Conservation (phyloP, 2,888 invertebrate genomes). For the Invenusta paracnida region DNA sequence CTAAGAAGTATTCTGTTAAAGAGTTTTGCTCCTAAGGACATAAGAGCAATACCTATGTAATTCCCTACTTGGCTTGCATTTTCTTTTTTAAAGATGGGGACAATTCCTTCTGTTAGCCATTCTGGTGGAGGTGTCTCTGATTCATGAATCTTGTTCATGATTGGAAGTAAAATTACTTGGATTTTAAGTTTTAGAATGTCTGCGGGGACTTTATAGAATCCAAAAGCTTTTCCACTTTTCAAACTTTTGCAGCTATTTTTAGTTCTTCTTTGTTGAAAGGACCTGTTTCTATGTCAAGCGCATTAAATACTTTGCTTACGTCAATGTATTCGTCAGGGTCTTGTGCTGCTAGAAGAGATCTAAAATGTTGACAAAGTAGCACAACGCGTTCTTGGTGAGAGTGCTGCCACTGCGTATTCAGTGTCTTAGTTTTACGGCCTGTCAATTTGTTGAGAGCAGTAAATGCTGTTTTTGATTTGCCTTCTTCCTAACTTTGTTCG, state of each 20-base stretch:
- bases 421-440: conserved; percentile 13
- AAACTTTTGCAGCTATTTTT: not conserved
- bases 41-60: not conserved
- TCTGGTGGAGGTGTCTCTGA: not conserved
- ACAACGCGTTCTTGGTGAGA: not conserved
- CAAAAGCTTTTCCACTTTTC: not conserved
- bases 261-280: not conserved
- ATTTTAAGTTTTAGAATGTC: too few species aligned
- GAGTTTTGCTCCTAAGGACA: too few species aligned
- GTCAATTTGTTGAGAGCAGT: not conserved
- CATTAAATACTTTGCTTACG: not conserved
- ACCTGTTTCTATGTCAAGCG: not conserved
- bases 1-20: not conserved
- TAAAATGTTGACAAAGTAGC: conserved; percentile 18
- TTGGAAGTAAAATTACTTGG: not conserved
- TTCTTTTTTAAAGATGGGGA: too few species aligned
- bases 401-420: not conserved
- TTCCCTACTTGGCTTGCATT: too few species aligned
- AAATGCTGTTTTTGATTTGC: not conserved
- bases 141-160: not conserved
- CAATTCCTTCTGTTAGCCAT: not conserved
- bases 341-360: conserved; percentile 2
- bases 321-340: not conserved
- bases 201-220: too few species aligned
- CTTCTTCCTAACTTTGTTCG: not conserved